Evolutionary conservation across 2,797 vertebrate species (phyloP).

Genomic region (Pristis pectinata): DNA sequence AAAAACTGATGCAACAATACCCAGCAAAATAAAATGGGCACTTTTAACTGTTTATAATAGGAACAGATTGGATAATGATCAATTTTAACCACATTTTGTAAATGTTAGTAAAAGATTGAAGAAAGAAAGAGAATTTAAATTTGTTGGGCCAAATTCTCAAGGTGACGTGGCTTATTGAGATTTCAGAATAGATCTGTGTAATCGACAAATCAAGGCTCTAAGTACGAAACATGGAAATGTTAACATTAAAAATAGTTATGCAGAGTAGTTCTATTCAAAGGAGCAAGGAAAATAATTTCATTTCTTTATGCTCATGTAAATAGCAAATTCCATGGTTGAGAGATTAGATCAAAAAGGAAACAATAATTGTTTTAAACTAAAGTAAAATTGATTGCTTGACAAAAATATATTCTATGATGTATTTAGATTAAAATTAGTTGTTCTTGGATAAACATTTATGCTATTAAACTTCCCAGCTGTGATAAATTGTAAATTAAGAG

Average conservation of each 20-base stretch:
- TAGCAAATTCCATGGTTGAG: neutral
- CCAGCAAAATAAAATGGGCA: neutral
- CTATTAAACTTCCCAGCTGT: neutral
- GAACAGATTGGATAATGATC: neutral
- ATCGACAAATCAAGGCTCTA: neutral
- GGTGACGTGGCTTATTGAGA: neutral
- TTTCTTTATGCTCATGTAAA: neutral
- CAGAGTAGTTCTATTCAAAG: neutral
- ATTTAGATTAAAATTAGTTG: neutral
- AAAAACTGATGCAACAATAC: neutral
- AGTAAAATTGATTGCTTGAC: neutral
- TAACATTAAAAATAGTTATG: neutral
- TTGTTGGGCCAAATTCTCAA: neutral
- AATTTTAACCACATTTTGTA: constrained; percentile 22
- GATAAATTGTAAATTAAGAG: neutral
- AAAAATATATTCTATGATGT: neutral
- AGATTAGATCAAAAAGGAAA: neutral
- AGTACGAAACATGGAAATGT: neutral
- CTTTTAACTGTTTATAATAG: neutral
- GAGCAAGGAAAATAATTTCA: neutral
- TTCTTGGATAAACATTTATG: neutral
- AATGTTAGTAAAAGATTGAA: neutral
- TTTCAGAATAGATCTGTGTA: neutral
- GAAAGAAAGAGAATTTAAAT: constrained; percentile 15
- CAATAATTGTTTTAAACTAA: neutral